Conservation (phyloP, 2,113 vertebrate species). For the Xyrauchen texanus region DNA sequence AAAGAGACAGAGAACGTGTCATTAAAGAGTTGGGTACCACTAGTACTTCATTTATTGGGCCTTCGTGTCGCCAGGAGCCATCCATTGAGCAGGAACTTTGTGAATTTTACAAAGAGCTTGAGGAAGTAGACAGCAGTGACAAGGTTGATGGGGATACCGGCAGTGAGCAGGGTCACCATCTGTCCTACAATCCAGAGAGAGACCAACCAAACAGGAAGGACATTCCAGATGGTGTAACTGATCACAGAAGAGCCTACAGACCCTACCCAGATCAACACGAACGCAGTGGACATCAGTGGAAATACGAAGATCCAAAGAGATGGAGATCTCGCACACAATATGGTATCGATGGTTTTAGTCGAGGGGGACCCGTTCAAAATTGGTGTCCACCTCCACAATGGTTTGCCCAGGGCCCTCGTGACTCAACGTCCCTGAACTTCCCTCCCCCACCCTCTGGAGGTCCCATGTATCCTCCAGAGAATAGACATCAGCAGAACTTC, state of each 20-base stretch:
- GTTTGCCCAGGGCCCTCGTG: slow-evolving; percentile 10
- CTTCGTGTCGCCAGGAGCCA: slow-evolving; percentile 54
- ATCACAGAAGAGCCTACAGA: not conserved
- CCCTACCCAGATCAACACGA: slow-evolving; percentile 9
- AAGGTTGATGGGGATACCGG: not conserved
- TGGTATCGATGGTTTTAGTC: not conserved
- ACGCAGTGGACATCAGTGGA: slow-evolving; percentile 56
- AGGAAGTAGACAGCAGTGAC: slow-evolving; percentile 56
- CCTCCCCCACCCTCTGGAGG: slow-evolving; percentile 45
- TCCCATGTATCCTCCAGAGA: slow-evolving; percentile 39
- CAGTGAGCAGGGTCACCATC: not conserved
- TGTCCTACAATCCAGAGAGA: not conserved
- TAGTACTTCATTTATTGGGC: slow-evolving; percentile 72
- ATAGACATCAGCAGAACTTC: slow-evolving; percentile 1
- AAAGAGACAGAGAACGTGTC: slow-evolving; percentile 48
- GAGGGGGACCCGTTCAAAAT: not conserved
- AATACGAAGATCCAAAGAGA: slow-evolving; percentile 55
- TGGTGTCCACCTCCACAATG: slow-evolving; percentile 49
- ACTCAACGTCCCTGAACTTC: slow-evolving; percentile 33
- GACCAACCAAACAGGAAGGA: slow-evolving; percentile 5
- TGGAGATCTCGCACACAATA: slow-evolving; percentile 30
- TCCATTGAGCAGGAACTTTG: slow-evolving; percentile 67
- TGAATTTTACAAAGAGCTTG: slow-evolving; percentile 76
- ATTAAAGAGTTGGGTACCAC: slow-evolving; percentile 65
- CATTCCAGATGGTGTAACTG: not conserved